Conservation (phyloP, 2,113 vertebrate genomes). For the Hucho hucho region DNA sequence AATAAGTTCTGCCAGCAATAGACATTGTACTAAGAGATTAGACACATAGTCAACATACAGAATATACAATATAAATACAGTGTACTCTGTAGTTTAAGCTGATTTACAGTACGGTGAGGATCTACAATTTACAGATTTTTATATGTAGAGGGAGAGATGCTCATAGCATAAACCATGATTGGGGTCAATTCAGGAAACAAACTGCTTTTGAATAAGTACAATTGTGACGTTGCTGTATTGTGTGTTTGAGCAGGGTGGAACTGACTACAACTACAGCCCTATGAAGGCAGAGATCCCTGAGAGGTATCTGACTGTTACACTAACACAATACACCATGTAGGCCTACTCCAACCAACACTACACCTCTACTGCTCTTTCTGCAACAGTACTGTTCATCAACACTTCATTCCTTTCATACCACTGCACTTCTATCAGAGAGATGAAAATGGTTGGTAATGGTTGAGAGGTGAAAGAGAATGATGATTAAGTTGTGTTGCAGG, state of each 20-base stretch:
- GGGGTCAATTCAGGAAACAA: too few species aligned
- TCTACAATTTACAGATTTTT: too few species aligned
- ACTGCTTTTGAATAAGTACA: too few species aligned
- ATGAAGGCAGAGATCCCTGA: constrained; percentile 8
- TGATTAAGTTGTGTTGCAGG: constrained; percentile 24
- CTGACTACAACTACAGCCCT: constrained; percentile 34
- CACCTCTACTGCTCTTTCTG: background rate
- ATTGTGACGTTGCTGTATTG: background rate
- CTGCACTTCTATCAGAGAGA: background rate
- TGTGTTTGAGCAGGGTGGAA: constrained; percentile 32
- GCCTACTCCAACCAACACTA: background rate
- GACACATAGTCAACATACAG: too few species aligned
- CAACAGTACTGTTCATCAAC: background rate
- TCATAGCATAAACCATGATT: too few species aligned
- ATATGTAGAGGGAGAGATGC: too few species aligned
- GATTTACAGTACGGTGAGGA: too few species aligned
- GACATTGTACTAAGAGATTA: too few species aligned
- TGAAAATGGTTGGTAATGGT: background rate
- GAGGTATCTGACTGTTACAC: constrained; percentile 38
- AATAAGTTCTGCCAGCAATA: too few species aligned
- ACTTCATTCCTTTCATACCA: background rate
- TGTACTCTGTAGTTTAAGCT: too few species aligned
- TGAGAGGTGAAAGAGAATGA: background rate
- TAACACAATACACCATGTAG: background rate
- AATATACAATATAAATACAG: too few species aligned